phyloP scores from a whole-genome alignment of 2,113 vertebrate species.

The Naja naja region DNA sequence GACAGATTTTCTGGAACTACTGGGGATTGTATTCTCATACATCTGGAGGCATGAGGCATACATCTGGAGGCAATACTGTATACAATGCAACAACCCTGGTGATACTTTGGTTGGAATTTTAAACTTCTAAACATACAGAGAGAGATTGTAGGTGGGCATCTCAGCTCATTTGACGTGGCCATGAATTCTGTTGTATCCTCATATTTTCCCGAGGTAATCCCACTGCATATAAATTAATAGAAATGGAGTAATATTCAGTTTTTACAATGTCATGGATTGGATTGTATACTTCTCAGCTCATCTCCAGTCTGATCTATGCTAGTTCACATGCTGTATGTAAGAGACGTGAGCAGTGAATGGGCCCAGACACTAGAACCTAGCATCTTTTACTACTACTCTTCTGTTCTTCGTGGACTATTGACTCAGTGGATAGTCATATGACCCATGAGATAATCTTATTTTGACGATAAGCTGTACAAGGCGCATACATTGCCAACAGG shows the following conservation, averaged over 20 bases:
- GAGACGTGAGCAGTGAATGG: neutral
- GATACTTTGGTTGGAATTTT: neutral
- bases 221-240: neutral
- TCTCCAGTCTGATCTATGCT: neutral
- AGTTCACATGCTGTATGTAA: neutral
- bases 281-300: neutral
- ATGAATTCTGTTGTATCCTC: neutral
- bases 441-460: neutral
- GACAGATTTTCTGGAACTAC: neutral
- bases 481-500: neutral
- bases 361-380: neutral
- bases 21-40: neutral
- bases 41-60: neutral
- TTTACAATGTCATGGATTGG: neutral
- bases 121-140: neutral
- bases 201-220: too few relatives aligned
- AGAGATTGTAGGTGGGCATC: neutral
- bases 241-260: neutral
- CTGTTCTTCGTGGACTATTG: neutral
- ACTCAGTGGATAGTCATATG: neutral
- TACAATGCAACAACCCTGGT: neutral
- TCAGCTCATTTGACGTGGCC: neutral
- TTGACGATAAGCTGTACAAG: neutral
- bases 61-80: neutral
- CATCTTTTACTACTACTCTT: neutral